Conservation (phyloP, 2,113 vertebrate genomes). For the Baryphthengus martii region DNA sequence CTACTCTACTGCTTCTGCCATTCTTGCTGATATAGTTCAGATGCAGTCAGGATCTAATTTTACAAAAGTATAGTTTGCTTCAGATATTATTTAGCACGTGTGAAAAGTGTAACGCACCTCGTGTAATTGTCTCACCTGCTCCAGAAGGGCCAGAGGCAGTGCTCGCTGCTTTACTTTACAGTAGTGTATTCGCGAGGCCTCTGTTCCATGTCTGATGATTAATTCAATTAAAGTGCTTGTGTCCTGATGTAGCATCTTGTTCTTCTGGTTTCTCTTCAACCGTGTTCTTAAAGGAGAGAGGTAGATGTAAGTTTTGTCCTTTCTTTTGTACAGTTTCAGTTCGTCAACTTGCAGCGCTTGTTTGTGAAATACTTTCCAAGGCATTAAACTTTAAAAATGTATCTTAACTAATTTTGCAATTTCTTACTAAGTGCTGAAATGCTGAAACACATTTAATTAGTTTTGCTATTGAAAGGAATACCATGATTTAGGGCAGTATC, state of each 20-base stretch:
- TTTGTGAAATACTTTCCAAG: constrained; percentile 9
- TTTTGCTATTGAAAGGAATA: neutral
- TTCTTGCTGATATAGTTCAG: neutral
- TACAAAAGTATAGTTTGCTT: neutral
- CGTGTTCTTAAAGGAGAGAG: neutral
- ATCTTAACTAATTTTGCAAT: neutral
- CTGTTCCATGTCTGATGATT: neutral
- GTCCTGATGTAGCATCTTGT: neutral
- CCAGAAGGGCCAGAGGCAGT: neutral
- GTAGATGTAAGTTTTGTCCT: neutral
- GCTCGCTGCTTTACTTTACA: neutral
- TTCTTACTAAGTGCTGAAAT: neutral
- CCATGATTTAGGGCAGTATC: neutral
- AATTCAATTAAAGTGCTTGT: neutral
- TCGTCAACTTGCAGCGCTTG: neutral
- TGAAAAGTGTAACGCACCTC: neutral
- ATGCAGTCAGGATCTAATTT: neutral
- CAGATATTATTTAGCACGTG: neutral
- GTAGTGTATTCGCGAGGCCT: neutral
- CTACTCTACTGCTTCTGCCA: neutral
- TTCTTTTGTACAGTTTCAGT: neutral
- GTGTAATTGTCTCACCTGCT: neutral
- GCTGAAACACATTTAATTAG: neutral
- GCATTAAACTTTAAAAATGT: neutral
- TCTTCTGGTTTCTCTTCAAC: neutral